Percentiles rank a stretch among this genome's conserved stretches.
Conservation (phyloP, 2,888 invertebrate species). For the Cantharis nigra region DNA sequence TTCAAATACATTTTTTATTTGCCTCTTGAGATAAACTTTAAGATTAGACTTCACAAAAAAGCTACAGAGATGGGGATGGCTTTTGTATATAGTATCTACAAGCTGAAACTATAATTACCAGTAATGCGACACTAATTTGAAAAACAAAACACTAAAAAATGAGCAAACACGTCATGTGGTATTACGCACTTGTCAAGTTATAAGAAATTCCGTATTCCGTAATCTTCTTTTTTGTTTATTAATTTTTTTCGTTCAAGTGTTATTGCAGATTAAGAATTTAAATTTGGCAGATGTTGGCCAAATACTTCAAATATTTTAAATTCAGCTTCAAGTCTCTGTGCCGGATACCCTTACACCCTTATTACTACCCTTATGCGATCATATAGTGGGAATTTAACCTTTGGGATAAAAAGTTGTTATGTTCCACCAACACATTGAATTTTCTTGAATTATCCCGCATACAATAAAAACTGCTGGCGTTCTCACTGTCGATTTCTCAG, state of each 20-base stretch:
- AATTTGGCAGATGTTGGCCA: background rate
- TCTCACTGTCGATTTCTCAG: background rate
- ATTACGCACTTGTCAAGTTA: background rate
- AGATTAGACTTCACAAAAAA: background rate
- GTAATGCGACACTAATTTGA: background rate
- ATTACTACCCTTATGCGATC: background rate
- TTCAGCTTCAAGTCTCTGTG: background rate
- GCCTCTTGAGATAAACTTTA: background rate
- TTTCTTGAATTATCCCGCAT: background rate
- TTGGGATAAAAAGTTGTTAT: background rate
- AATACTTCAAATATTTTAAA: background rate
- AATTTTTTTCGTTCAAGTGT: background rate
- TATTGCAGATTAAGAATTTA: background rate
- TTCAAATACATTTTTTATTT: background rate
- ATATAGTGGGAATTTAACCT: background rate
- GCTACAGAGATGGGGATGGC: background rate
- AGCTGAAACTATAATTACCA: background rate
- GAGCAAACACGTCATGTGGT: background rate
- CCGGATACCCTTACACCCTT: background rate
- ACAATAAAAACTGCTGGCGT: background rate
- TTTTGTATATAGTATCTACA: background rate
- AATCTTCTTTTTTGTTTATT: no score
- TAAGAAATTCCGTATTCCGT: no score
- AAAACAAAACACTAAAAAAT: background rate
- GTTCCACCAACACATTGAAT: background rate